These are phyloP conservation scores for Torymus tubicola DNA, from an alignment of 2,888 invertebrate species.

Conservation along the genomic window DNA sequence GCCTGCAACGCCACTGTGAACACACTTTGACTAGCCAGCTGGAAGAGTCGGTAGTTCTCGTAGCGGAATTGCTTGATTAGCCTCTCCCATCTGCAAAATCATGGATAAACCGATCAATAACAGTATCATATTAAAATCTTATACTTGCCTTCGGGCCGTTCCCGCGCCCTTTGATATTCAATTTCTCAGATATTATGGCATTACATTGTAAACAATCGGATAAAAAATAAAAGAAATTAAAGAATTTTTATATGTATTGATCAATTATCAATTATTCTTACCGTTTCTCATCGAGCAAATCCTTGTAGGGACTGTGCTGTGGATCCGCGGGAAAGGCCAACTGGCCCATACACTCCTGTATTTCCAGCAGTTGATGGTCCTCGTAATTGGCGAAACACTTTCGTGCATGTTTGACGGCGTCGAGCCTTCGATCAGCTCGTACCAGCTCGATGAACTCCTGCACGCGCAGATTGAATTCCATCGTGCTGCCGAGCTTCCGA, in stretches of 20 bases:
- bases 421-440: constrained; percentile 89
- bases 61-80: constrained; percentile 93
- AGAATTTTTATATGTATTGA: neutral
- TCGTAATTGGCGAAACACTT: constrained; percentile 94
- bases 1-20: constrained; percentile 95
- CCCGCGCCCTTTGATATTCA: too few species aligned
- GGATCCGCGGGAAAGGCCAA: constrained; percentile 94
- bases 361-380: constrained; percentile 90
- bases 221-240: too few species aligned
- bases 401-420: constrained; percentile 96
- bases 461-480: constrained; percentile 95
- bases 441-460: constrained; percentile 97
- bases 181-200: too few species aligned
- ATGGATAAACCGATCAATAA: constrained; percentile 11
- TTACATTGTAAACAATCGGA: too few species aligned
- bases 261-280: constrained; percentile 50
- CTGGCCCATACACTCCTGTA: constrained; percentile 96
- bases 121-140: too few species aligned
- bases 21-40: constrained; percentile 92
- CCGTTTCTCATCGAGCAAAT: constrained; percentile 82
- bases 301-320: constrained; percentile 82
- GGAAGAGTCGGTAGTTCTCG: constrained; percentile 96
- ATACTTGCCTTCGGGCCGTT: too few species aligned
- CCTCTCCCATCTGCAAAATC: constrained; percentile 84
- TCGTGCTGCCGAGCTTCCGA: constrained; percentile 93